These are phyloP conservation scores for Epiperipatus broadwayi DNA, from an alignment of 2,888 invertebrate genomes.

Conservation along the genomic window DNA sequence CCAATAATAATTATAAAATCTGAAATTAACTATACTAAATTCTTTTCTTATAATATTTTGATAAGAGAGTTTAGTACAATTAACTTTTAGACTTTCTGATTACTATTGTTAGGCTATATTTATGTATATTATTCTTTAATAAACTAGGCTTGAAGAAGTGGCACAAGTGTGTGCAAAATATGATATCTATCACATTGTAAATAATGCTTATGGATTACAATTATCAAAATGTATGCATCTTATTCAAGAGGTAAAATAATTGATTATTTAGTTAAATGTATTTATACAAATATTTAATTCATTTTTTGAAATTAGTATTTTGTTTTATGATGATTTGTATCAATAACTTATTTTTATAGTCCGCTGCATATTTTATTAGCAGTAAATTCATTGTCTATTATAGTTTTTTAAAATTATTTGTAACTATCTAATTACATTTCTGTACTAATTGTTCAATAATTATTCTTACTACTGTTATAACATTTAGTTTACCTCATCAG, in stretches of 20 bases:
- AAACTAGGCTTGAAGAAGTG: conserved; percentile 31
- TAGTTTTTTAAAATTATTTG: too few species aligned
- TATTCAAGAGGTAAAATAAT: conserved; percentile 46
- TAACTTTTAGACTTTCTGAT: conserved; percentile 1
- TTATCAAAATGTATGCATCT: conserved; percentile 43
- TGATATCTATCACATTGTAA: conserved; percentile 51
- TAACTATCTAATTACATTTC: too few species aligned
- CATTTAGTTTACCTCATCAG: too few species aligned
- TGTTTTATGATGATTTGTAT: conserved; percentile 23
- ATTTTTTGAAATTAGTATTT: background rate
- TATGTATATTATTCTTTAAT: too few species aligned
- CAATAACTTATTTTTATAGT: conserved; percentile 11
- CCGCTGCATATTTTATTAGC: background rate
- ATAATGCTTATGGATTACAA: conserved; percentile 67
- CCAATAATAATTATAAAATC: too few species aligned
- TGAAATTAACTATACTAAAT: background rate
- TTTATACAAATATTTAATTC: too few species aligned
- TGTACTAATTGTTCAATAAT: too few species aligned
- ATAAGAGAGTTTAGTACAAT: conserved; percentile 11
- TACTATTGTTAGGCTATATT: too few species aligned
- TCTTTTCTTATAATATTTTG: conserved; percentile 7
- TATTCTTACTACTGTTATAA: too few species aligned
- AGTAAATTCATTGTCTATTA: too few species aligned
- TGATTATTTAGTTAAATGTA: too few species aligned
- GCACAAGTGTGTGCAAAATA: conserved; percentile 40